These are phyloP conservation scores for Phoxinus phoxinus DNA, from an alignment of 2,113 vertebrate species.

Conservation along the genomic window DNA sequence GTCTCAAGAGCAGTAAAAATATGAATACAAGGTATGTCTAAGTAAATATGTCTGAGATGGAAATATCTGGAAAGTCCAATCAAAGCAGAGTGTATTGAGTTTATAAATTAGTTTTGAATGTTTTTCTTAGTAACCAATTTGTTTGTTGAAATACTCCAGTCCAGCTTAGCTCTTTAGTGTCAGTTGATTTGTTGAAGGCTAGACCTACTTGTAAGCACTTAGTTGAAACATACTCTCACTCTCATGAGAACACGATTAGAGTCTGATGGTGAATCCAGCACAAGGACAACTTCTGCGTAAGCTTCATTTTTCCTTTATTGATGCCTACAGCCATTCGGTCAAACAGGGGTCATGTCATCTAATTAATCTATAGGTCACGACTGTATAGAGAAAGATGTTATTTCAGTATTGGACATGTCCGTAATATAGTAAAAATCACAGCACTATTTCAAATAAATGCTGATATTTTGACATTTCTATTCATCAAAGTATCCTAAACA, in stretches of 20 bases:
- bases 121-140: background rate
- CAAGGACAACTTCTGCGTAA: background rate
- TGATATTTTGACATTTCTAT: no score
- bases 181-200: constrained; percentile 17
- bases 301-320: constrained; percentile 9
- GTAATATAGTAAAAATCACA: background rate
- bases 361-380: background rate
- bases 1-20: background rate
- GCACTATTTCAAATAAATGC: background rate
- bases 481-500: no score
- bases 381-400: constrained; percentile 2
- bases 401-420: background rate
- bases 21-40: background rate
- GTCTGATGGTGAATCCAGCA: background rate
- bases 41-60: background rate
- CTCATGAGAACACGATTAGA: constrained; percentile 5
- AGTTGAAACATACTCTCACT: background rate
- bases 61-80: background rate
- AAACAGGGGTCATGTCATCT: background rate
- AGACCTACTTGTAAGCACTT: background rate
- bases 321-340: background rate
- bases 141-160: background rate
- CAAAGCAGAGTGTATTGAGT: background rate
- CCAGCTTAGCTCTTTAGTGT: background rate
- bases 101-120: constrained; percentile 1